phyloP scores from a whole-genome alignment of 2,888 invertebrate species.

The Zhengitettix transpicula region DNA sequence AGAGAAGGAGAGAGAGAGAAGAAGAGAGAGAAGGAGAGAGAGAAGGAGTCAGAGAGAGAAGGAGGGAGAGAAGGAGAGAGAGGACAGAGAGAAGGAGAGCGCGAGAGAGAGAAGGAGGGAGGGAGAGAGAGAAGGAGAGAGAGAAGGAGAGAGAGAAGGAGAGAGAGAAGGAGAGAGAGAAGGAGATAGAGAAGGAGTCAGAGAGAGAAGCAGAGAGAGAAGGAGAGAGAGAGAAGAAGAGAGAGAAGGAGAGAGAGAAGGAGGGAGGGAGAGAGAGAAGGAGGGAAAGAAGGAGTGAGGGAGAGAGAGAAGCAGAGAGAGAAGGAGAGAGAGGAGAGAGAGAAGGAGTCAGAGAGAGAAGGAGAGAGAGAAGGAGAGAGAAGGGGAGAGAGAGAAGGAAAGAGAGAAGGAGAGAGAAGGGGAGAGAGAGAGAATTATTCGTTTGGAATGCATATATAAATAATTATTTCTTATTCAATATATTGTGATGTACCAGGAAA shows the following conservation, averaged over 20 bases:
- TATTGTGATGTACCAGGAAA: too few species aligned
- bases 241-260: neutral
- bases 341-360: constrained; percentile 2
- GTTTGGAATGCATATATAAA: neutral
- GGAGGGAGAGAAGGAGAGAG: too few species aligned
- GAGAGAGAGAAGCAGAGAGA: too few species aligned
- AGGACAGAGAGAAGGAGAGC: neutral
- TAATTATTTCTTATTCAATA: too few species aligned
- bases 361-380: constrained; percentile 1
- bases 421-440: neutral
- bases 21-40: neutral
- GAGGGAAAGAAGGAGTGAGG: neutral
- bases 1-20: neutral
- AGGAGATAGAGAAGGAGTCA: too few species aligned
- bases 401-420: neutral
- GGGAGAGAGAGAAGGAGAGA: neutral
- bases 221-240: neutral
- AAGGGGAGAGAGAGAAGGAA: neutral
- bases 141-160: neutral
- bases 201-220: too few species aligned
- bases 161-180: neutral
- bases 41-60: too few species aligned
- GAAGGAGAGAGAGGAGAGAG: neutral
- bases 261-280: neutral
- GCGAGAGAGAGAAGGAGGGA: neutral